Percentiles rank a stretch among this genome's conserved stretches.
Conservation (phyloP, 2,888 invertebrate genomes). For the Drosophila neutralis region DNA sequence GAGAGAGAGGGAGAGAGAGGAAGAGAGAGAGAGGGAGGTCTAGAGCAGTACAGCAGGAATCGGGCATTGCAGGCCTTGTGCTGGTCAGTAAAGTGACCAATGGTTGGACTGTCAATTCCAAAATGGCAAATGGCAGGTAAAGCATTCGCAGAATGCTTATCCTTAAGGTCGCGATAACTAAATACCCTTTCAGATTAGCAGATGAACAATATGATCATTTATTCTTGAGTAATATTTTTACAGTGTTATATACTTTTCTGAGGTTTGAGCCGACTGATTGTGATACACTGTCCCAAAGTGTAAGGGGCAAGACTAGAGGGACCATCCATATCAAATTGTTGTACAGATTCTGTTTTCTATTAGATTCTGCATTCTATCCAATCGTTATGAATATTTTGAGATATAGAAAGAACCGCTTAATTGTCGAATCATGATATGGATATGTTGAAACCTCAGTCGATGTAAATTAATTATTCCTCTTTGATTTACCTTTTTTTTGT, state of each 20-base stretch:
- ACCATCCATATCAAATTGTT: background rate
- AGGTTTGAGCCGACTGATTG: background rate
- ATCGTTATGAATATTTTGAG: background rate
- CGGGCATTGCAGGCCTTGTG: conserved; percentile 38
- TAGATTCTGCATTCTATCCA: background rate
- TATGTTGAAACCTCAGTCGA: background rate
- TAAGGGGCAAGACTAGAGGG: background rate
- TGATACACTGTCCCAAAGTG: background rate
- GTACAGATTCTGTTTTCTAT: background rate
- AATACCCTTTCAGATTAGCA: background rate
- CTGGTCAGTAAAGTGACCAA: conserved; percentile 68
- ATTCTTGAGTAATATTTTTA: background rate
- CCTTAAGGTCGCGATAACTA: background rate
- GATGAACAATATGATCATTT: background rate
- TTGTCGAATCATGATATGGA: background rate
- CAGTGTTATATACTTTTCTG: background rate
- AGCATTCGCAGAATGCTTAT: background rate
- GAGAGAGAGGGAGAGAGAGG: background rate
- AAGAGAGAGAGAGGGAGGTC: background rate
- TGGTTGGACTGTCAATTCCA: conserved; percentile 28
- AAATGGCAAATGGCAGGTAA: conserved; percentile 52
- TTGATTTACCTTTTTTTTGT: too few relatives aligned
- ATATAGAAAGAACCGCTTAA: background rate
- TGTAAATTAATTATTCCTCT: background rate
- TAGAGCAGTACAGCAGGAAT: background rate